Evolutionary conservation across 1,140 invertebrate genomes (phyloP), one percentile per base, ranked within the genome.

Genomic region (Listronotus bonariensis): DNA sequence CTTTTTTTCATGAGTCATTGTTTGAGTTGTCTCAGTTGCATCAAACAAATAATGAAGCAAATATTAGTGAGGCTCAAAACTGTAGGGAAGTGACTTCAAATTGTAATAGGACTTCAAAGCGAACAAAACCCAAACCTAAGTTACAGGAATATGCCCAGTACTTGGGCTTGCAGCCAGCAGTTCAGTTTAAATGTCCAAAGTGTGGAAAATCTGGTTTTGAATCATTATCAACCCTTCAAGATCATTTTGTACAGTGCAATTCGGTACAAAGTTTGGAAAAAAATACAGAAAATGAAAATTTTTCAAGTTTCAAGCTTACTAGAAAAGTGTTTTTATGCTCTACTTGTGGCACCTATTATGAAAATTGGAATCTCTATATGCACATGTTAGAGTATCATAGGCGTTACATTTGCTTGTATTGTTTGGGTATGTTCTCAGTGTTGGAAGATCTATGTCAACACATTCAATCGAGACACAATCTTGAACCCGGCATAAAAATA

Each of bases 301-400:
- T 69, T 17, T 62, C 74, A 20, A 68, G 84, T 72, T 87, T 86
- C 52, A 83, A 85, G 71, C 84, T 87, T n/a, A 87, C 87, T 17
- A 80, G 88, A 45, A 89, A 89, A 79, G 89, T 90, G 55, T 92
- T 89, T 68, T 76, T 90, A 12, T 93, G 91, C 75, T 87, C 88
- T 9, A 86, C 87, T 0, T 93, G 91, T 76, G 87, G 86, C 20
- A 89, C 86, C 3, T 91, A 92, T 69, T 91, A 90, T 79, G 89
- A 92, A 78, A 89, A 89, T 68, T 92, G 90, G 89, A 90, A 92
- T 79, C 79, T 92, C 31, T 92, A 91, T 76, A 75, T 90, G 10
- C 91, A 93, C 69, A 92, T 92, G 87, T 81, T 88, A 48, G 89
- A 92, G 68, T 82, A 87, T 15, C 90, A 93, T 75, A 86, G 87